A percentile compares a stretch with the other conserved stretches of the same genome.
Conservation (phyloP, 2,888 invertebrate species). For the Dione vanillae region DNA sequence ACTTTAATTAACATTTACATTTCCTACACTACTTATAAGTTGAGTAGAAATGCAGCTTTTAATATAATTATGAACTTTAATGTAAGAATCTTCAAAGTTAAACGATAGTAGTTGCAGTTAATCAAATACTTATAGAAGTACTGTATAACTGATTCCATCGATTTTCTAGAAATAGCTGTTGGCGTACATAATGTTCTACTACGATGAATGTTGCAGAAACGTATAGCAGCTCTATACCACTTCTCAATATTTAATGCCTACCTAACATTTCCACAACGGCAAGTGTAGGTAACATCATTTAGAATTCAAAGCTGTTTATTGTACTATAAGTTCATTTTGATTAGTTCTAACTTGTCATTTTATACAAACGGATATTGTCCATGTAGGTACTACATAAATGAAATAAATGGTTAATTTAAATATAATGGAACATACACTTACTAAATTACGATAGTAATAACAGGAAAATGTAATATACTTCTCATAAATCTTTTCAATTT, state of each 20-base stretch:
- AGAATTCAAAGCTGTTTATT: slow-evolving; percentile 61
- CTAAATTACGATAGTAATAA: background rate
- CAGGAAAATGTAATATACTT: slow-evolving; percentile 10
- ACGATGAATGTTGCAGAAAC: slow-evolving; percentile 68
- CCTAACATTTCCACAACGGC: slow-evolving; percentile 72
- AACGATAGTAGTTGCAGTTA: slow-evolving; percentile 20
- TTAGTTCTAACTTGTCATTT: background rate
- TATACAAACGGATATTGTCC: background rate
- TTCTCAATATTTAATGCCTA: slow-evolving; percentile 76
- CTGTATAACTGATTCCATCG: slow-evolving; percentile 57
- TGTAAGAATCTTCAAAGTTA: slow-evolving; percentile 24
- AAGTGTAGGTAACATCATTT: slow-evolving; percentile 60
- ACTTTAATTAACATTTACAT: background rate
- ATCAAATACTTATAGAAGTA: slow-evolving; percentile 30
- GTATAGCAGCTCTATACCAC: slow-evolving; percentile 47
- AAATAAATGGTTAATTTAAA: background rate
- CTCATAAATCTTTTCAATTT: slow-evolving; percentile 20
- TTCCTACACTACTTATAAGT: background rate
- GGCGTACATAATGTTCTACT: slow-evolving; percentile 58
- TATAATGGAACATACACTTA: background rate
- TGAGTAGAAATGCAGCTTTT: background rate
- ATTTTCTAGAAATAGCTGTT: slow-evolving; percentile 72
- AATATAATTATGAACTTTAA: slow-evolving; percentile 11
- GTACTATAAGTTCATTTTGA: background rate
- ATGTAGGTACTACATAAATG: background rate